Base-by-base conservation (phyloP, 1,140 invertebrate species). In the Goniozus legneri region DNA sequence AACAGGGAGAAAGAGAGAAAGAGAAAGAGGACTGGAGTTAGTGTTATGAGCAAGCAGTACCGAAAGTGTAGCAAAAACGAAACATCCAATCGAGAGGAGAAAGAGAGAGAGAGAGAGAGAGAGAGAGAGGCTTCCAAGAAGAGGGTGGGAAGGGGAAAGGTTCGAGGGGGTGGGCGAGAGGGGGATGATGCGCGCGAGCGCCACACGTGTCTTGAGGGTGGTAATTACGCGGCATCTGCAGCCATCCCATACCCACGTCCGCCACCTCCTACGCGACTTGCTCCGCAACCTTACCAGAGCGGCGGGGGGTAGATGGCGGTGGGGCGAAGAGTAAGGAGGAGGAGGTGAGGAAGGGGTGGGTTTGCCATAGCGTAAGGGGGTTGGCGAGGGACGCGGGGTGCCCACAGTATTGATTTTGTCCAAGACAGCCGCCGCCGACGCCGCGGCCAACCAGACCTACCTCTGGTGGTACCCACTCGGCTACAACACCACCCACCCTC, bases 191-290 rank as follows among this genome's bases (percentile, higher is more conserved):
- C 65, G n/a, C n/a, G 67, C 61, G 64, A 62, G 61, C 67, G 67
- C 66, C 73, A 74, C 71, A 72, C 71, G 71, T 75, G 73, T 74
- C 73, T 75, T 74, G 71, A 76, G 72, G 71, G 72, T 75, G 72
- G 70, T 75, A 75, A 76, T 76, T 75, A 73, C 70, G 71, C 71
- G 69, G 74, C 71, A 75, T 74, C 73, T 75, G 74, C 71, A 75
- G 68, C 67, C 62, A 54, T 62, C 68, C 62, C 64, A 56, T 59
- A 55, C 68, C 58, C 60, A 50, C 51, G 50, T 58, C 56, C 44
- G 54, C 62, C 69, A 62, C 65, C 55, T 47, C 47, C 58, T 63
- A n/a, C n/a, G 55, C 57, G 60, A 67, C 65, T 71, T 67, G 60
- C 62, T 62, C 64, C 64, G 57, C 58, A 70, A 71, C 68, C 71